Percentiles rank a stretch among this genome's conserved stretches.
Conservation (phyloP, 1,140 invertebrate species). For the Lucilia cuprina region DNA sequence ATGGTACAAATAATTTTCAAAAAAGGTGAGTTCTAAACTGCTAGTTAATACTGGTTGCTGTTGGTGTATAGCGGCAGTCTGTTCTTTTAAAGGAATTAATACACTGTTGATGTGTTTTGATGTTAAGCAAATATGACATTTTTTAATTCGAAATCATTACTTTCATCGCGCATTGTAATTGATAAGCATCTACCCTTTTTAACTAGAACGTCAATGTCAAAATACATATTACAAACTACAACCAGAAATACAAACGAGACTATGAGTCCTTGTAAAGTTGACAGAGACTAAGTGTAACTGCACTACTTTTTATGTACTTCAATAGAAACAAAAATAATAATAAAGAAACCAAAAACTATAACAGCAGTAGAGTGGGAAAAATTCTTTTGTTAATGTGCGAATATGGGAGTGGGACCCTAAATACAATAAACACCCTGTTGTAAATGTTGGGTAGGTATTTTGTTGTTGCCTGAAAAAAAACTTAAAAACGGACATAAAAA, state of each 20-base stretch:
- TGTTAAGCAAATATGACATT: constrained; percentile 58
- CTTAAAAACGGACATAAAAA: background rate
- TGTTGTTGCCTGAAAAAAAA: background rate
- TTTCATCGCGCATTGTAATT: constrained; percentile 59
- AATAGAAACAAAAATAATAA: background rate
- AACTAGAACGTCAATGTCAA: background rate
- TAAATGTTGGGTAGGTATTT: background rate
- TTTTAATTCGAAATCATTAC: constrained; percentile 62
- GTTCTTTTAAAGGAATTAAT: background rate
- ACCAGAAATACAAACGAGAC: background rate
- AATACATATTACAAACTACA: no score
- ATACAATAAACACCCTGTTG: constrained; percentile 13
- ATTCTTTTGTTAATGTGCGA: background rate
- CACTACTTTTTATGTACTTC: background rate
- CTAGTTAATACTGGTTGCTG: background rate
- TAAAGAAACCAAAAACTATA: background rate
- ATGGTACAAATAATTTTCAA: background rate
- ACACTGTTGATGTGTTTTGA: constrained; percentile 37
- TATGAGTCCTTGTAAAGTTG: background rate
- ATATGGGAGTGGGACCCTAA: background rate
- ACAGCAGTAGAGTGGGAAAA: background rate
- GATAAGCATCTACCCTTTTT: constrained; percentile 54
- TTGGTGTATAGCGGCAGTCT: background rate
- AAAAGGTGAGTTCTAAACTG: background rate
- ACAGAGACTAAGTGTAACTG: background rate